Conservation (phyloP, 53 echinoderm and acorn worm genomes). For the Patiria pectinifera region DNA sequence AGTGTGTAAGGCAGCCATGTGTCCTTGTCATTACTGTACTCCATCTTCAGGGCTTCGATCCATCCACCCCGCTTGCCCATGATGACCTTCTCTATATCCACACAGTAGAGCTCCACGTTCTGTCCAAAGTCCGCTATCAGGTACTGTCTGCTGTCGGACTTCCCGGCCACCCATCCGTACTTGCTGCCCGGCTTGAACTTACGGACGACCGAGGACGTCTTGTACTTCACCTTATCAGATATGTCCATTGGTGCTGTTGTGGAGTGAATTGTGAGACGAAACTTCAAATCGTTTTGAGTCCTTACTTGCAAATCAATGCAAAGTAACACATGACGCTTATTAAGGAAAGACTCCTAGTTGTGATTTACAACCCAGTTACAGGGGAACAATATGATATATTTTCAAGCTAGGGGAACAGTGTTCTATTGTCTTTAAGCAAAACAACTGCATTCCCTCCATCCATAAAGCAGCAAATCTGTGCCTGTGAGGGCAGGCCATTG, state of each 20-base stretch:
- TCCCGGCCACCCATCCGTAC: conserved; percentile 21
- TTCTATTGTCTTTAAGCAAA: too few species aligned
- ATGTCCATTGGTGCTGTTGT: conserved; percentile 18
- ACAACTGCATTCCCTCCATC: too few species aligned
- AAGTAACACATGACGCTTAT: too few species aligned
- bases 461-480: too few species aligned
- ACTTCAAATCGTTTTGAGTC: too few species aligned
- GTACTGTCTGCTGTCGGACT: conserved; percentile 10
- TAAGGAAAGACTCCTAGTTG: too few species aligned
- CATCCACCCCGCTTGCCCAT: background rate
- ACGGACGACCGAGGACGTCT: conserved; percentile 6
- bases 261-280: too few species aligned
- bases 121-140: conserved; percentile 24
- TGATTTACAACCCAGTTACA: too few species aligned
- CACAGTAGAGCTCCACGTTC: conserved; percentile 3
- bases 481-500: too few species aligned
- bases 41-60: conserved; percentile 17
- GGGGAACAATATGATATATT: too few species aligned
- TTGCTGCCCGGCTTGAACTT: background rate
- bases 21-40: conserved; percentile 22
- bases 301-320: too few species aligned
- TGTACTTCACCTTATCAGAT: conserved; percentile 8
- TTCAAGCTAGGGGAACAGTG: too few species aligned
- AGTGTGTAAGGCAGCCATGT: conserved; percentile 21
- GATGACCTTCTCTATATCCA: conserved; percentile 5